These are phyloP conservation scores for Nebria salina DNA, from an alignment of 2,888 invertebrate species.

Conservation along the genomic window DNA sequence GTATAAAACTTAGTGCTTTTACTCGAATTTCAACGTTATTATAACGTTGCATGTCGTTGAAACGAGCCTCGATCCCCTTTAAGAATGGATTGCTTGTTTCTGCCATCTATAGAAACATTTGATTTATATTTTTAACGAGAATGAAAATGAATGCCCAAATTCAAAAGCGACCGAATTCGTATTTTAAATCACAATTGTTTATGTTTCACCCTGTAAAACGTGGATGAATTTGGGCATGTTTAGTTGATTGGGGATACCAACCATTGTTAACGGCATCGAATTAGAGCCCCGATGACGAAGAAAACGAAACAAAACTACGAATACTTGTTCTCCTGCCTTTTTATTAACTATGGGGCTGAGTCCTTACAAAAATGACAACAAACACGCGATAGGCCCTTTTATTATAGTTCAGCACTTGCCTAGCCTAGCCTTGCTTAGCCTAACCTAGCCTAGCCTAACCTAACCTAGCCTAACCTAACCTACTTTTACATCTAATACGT, in stretches of 20 bases:
- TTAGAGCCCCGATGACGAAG: too few species aligned
- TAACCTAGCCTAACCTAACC: neutral
- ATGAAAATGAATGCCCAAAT: neutral
- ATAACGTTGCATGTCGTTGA: constrained; percentile 62
- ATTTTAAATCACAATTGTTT: neutral
- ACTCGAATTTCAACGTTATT: constrained; percentile 74
- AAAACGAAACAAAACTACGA: too few species aligned
- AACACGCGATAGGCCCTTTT: neutral
- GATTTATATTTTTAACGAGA: neutral
- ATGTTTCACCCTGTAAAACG: neutral
- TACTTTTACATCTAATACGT: too few species aligned
- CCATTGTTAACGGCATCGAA: too few species aligned
- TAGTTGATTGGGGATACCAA: neutral
- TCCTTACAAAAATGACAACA: neutral
- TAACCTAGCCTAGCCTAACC: neutral
- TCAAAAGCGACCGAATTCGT: neutral
- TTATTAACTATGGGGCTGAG: constrained; percentile 18
- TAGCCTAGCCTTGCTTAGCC: neutral
- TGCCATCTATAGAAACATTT: constrained; percentile 20
- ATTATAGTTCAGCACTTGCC: neutral
- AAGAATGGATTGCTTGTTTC: constrained; percentile 31
- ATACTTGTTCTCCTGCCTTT: neutral
- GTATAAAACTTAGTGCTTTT: constrained; percentile 74
- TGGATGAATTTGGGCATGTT: neutral
- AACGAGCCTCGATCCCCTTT: constrained; percentile 26